Evolutionary conservation across 1,140 invertebrate species (phyloP).

Genomic region (Drosophila elegans): DNA sequence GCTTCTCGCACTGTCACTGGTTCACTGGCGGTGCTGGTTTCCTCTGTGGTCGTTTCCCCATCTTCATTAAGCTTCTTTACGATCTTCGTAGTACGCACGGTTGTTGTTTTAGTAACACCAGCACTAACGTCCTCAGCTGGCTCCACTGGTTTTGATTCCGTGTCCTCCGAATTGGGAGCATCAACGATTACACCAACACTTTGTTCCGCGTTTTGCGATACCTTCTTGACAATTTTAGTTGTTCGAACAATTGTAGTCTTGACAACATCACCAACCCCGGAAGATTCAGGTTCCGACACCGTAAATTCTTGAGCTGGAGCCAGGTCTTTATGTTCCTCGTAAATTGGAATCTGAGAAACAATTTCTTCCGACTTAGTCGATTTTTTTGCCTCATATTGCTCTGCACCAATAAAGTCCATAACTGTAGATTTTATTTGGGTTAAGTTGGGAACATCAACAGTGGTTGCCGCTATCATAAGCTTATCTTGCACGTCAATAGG

Average conservation of each 20-base stretch:
- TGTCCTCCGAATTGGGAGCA: constrained; percentile 4
- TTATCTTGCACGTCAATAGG: constrained; percentile 7
- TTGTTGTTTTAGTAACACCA: constrained; percentile 81
- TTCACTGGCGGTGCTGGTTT: constrained; percentile 64
- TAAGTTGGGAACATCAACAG: background rate
- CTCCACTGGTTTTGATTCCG: constrained; percentile 4
- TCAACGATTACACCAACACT: constrained; percentile 12
- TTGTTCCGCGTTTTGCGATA: constrained; percentile 70
- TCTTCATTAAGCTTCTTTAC: constrained; percentile 72
- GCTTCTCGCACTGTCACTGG: constrained; percentile 64
- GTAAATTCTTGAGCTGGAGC: background rate
- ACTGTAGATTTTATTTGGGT: constrained; percentile 34
- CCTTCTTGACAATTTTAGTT: constrained; percentile 78
- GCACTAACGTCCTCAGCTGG: constrained; percentile 34
- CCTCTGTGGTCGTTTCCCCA: constrained; percentile 67
- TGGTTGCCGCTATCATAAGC: constrained; percentile 2
- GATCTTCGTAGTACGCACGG: constrained; percentile 75
- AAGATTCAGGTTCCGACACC: constrained; percentile 21
- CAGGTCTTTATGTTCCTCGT: constrained; percentile 4
- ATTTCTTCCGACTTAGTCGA: constrained; percentile 9
- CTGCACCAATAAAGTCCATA: constrained; percentile 57
- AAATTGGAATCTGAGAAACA: constrained; percentile 5
- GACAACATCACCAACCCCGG: constrained; percentile 59
- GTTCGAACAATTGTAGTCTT: constrained; percentile 80
- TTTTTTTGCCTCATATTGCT: constrained; percentile 26